These are phyloP conservation scores for Anhinga anhinga DNA, from an alignment of 2,113 vertebrate genomes.

Conservation along the genomic window DNA sequence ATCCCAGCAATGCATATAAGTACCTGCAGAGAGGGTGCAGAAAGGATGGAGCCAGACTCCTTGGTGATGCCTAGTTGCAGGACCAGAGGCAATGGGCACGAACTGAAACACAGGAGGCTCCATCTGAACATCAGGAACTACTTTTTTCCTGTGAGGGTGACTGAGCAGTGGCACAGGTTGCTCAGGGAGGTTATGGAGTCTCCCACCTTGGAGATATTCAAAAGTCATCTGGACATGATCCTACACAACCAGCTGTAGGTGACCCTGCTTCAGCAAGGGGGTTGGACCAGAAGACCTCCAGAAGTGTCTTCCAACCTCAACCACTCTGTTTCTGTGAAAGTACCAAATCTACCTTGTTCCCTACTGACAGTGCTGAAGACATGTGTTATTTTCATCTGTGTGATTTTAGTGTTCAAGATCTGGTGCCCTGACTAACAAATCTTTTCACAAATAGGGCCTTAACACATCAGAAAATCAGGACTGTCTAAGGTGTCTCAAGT, in stretches of 20 bases:
- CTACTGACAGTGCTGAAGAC: not conserved
- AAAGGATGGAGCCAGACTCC: rapidly evolving
- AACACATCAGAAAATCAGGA: not conserved
- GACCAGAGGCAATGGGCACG: not conserved
- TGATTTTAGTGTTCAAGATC: not conserved
- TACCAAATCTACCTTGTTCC: not conserved
- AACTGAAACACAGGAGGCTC: not conserved
- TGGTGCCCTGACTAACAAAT: not conserved
- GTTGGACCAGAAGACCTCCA: not conserved
- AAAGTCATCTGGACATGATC: rapidly evolving
- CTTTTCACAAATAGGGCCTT: not conserved
- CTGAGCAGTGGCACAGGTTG: too few species aligned
- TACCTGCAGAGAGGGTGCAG: not conserved
- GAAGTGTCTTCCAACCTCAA: not conserved
- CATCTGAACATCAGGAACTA: not conserved
- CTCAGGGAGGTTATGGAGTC: not conserved
- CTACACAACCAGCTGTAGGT: not conserved
- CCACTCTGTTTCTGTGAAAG: not conserved
- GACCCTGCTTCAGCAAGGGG: not conserved
- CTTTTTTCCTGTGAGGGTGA: not conserved
- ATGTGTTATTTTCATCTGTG: not conserved
- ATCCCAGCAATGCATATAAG: not conserved
- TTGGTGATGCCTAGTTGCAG: not conserved
- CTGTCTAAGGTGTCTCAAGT: not conserved
- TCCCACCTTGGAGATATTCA: not conserved